Conservation (phyloP, 2,888 invertebrate genomes). For the Tipula confusa region DNA sequence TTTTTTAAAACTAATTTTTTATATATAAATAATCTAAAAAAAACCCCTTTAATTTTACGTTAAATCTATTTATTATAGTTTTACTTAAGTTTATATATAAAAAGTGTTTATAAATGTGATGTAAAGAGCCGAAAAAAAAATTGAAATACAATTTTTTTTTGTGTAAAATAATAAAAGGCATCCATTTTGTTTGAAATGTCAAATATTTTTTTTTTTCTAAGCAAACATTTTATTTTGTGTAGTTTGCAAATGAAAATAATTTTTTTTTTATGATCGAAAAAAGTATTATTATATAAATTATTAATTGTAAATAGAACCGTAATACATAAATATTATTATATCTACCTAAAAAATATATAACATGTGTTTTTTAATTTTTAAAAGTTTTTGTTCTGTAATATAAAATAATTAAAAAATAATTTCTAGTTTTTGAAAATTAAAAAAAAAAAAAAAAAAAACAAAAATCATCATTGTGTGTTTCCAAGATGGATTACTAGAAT, state of each 20-base stretch:
- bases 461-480: constrained; percentile 28
- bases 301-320: not conserved
- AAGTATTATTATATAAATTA: constrained; percentile 28
- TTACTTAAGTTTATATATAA: not conserved
- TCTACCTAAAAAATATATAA: not conserved
- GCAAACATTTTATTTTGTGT: constrained; percentile 29
- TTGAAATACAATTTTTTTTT: not conserved
- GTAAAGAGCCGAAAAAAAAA: not conserved
- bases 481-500: constrained; percentile 28
- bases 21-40: constrained; percentile 4
- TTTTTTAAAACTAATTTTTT: not conserved
- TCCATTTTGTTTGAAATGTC: constrained; percentile 29
- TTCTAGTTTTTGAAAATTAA: not conserved
- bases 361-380: constrained; percentile 7
- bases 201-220: constrained; percentile 26
- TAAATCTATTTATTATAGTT: constrained; percentile 14
- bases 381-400: not conserved
- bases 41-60: not conserved
- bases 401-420: not conserved
- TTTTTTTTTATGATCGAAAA: not conserved
- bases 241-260: constrained; percentile 29
- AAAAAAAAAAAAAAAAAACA: not conserved
- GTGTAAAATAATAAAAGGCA: not conserved
- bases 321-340: not conserved
- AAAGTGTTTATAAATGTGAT: not conserved